phyloP scores from a whole-genome alignment of 2,888 invertebrate genomes.

The Drosophila robusta region DNA sequence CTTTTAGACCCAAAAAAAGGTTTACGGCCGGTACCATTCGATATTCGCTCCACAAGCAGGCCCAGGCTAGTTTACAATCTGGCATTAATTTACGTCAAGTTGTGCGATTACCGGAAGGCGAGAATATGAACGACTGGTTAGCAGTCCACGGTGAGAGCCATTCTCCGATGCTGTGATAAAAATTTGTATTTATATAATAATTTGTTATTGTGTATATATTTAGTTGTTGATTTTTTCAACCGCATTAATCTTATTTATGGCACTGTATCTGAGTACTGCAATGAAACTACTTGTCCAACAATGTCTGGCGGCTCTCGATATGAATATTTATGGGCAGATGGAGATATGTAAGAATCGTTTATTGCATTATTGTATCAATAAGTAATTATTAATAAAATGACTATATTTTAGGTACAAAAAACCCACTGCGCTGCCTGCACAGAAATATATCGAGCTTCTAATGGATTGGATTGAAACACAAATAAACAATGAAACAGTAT shows the following conservation, averaged over 20 bases:
- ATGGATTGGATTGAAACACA: conserved; percentile 97
- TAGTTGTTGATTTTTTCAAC: conserved; percentile 97
- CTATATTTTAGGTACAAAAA: conserved; percentile 87
- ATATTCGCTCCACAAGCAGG: conserved; percentile 94
- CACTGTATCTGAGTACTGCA: conserved; percentile 94
- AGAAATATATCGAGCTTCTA: conserved; percentile 91
- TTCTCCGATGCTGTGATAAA: neutral
- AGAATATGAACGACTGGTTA: conserved; percentile 95
- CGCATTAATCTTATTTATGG: conserved; percentile 96
- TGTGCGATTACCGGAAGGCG: conserved; percentile 92
- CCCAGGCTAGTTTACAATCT: conserved; percentile 95
- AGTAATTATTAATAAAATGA: neutral
- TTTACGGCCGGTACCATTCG: conserved; percentile 94
- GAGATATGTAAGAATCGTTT: conserved; percentile 86
- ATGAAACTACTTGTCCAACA: conserved; percentile 92
- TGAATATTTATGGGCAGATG: conserved; percentile 96
- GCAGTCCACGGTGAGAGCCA: conserved; percentile 91
- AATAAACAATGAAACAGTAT: conserved; percentile 94
- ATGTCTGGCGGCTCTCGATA: conserved; percentile 96
- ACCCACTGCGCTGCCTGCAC: conserved; percentile 92
- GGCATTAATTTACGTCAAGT: conserved; percentile 93
- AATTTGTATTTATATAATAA: neutral
- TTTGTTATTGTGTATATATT: conserved; percentile 49
- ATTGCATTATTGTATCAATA: neutral
- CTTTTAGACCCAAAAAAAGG: conserved; percentile 94